A percentile compares a stretch with the other conserved stretches of the same genome.
Evolutionary conservation across 2,113 vertebrate genomes (phyloP).

Genomic region (Desmodus rotundus): DNA sequence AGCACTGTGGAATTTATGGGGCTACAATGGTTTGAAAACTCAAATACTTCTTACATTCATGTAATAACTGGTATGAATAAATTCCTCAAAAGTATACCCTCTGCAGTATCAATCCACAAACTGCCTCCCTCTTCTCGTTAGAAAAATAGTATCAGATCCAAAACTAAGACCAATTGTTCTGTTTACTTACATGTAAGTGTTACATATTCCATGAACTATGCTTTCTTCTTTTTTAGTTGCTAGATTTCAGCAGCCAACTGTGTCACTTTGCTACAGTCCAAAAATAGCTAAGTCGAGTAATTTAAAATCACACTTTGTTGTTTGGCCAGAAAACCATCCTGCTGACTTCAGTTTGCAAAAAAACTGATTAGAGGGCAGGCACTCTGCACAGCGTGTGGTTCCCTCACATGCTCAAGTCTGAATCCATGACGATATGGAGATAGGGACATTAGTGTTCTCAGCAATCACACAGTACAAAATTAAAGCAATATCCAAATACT

Average conservation of each 20-base stretch:
- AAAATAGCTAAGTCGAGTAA: constrained; percentile 72
- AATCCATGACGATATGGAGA: background rate
- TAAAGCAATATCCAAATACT: background rate
- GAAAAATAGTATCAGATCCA: constrained; percentile 60
- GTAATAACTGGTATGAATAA: background rate
- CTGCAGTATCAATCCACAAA: background rate
- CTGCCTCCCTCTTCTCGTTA: background rate
- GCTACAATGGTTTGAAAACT: background rate
- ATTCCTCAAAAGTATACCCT: constrained; percentile 58
- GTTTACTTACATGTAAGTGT: constrained; percentile 72
- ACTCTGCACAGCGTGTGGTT: background rate
- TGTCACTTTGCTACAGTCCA: constrained; percentile 62
- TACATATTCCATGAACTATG: constrained; percentile 71
- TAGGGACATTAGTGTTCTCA: background rate
- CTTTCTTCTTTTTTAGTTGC: constrained; percentile 64
- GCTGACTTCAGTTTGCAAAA: constrained; percentile 29
- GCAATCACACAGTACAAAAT: background rate
- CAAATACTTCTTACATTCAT: background rate
- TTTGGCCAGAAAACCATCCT: constrained; percentile 48
- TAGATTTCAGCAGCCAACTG: constrained; percentile 69
- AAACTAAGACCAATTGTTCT: constrained; percentile 68
- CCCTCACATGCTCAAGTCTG: background rate
- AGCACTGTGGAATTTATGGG: background rate
- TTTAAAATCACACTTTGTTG: constrained; percentile 64
- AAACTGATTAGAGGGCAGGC: background rate